Conservation (phyloP, 2,113 vertebrate species). For the Microcebus tavaratra region DNA sequence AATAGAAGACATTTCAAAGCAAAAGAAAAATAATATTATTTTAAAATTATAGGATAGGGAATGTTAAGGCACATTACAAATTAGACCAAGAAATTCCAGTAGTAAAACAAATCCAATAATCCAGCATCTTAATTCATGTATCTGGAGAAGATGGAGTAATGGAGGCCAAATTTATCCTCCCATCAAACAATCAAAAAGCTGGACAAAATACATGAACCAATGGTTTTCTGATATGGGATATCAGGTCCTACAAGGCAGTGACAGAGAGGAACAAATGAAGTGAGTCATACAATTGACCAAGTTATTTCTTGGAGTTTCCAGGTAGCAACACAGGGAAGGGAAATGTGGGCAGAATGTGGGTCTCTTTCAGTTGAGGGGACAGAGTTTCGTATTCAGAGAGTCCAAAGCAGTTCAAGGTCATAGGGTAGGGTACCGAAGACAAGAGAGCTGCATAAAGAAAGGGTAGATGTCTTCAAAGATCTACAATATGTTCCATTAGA, state of each 20-base stretch:
- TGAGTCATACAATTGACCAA: neutral
- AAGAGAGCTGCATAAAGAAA: neutral
- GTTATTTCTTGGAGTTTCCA: neutral
- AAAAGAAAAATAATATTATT: slow-evolving; percentile 1
- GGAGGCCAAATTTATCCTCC: neutral
- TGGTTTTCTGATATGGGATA: neutral
- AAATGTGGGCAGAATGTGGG: neutral
- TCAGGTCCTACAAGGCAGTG: neutral
- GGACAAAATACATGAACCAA: neutral
- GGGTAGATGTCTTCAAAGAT: neutral
- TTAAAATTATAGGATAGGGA: neutral
- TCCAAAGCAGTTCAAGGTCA: neutral
- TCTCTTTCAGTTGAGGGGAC: neutral
- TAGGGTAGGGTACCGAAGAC: neutral
- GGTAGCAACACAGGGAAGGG: neutral
- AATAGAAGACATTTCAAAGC: neutral
- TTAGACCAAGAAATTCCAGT: neutral
- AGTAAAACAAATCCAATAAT: neutral
- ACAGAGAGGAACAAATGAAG: neutral
- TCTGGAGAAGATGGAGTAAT: neutral
- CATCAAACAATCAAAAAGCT: neutral
- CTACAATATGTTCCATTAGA: neutral
- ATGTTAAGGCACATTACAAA: neutral
- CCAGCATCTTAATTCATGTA: neutral
- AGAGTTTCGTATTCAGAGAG: neutral